Evolutionary conservation across 2,797 vertebrate genomes (phyloP).

Genomic region (Salmo trutta): DNA sequence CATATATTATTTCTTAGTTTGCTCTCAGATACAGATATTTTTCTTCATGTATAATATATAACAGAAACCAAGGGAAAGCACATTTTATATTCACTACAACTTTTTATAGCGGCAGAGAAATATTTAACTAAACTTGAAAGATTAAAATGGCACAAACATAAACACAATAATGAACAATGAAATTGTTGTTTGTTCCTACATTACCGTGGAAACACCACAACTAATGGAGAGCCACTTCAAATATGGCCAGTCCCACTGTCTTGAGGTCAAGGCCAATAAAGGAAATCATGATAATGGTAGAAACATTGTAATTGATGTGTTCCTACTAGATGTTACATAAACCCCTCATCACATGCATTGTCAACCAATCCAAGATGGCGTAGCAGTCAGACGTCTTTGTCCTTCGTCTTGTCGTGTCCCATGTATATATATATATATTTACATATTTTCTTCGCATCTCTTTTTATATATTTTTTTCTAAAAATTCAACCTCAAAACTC

Average conservation of each 20-base stretch:
- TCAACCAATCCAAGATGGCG: no score
- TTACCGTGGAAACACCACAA: not conserved
- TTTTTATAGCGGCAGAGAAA: conserved; percentile 10
- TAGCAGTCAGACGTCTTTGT: no score
- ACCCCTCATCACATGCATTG: not conserved
- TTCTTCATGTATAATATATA: conserved; percentile 36
- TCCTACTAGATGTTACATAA: not conserved
- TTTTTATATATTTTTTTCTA: no score
- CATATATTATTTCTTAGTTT: conserved; percentile 12
- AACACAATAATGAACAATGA: conserved; percentile 14
- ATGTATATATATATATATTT: no score
- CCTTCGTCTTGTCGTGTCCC: no score
- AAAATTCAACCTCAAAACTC: no score
- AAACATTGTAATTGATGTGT: no score
- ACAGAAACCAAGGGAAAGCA: conserved; percentile 20
- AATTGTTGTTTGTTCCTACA: not conserved
- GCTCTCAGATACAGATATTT: conserved; percentile 16
- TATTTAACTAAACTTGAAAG: conserved; percentile 21
- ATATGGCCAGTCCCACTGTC: not conserved
- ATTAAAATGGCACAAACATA: conserved; percentile 12
- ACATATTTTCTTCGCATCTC: no score
- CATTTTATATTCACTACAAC: conserved; percentile 30
- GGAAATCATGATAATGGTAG: not conserved
- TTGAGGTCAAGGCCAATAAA: not conserved
- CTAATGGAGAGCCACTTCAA: not conserved